A percentile compares a stretch with the other conserved stretches of the same genome.
phyloP scores from a whole-genome alignment of 2,888 invertebrate species.

The Phalera bucephala region DNA sequence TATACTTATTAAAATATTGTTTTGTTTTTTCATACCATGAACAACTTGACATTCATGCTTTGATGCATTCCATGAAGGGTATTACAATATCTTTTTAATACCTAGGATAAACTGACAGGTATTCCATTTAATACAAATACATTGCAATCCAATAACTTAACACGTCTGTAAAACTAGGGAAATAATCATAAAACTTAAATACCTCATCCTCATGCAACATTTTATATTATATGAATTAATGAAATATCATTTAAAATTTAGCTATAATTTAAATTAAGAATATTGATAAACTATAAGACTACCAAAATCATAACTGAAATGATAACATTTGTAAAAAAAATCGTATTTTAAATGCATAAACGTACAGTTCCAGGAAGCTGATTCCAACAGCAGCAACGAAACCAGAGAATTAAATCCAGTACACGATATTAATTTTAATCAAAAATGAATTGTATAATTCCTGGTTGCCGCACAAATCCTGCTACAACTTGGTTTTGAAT shows the following conservation, averaged over 20 bases:
- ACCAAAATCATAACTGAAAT: conserved; percentile 26
- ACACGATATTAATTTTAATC: conserved; percentile 42
- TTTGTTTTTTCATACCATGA: too few relatives aligned
- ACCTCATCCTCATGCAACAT: conserved; percentile 32
- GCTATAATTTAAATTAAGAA: too few relatives aligned
- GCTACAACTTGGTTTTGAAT: conserved; percentile 20
- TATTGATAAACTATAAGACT: conserved; percentile 2
- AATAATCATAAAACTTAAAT: conserved; percentile 13
- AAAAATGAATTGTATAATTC: conserved; percentile 33
- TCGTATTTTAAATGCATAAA: conserved; percentile 46
- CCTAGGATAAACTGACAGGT: too few relatives aligned
- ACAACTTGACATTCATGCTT: conserved; percentile 32
- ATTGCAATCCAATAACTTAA: conserved; percentile 20
- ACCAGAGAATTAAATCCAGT: conserved; percentile 52
- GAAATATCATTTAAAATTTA: conserved; percentile 5
- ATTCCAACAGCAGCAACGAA: conserved; percentile 62
- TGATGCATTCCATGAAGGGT: conserved; percentile 13
- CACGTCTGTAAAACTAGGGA: conserved; percentile 9
- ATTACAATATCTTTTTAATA: too few relatives aligned
- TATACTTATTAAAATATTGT: too few relatives aligned
- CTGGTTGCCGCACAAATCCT: conserved; percentile 18
- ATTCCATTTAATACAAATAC: too few relatives aligned
- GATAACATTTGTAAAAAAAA: conserved; percentile 29
- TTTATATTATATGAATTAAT: too few relatives aligned
- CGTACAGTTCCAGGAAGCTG: conserved; percentile 75